Evolutionary conservation across 1,140 invertebrate species (phyloP), one percentile per base, ranked within the genome.

Genomic region (Aethina tumida): DNA sequence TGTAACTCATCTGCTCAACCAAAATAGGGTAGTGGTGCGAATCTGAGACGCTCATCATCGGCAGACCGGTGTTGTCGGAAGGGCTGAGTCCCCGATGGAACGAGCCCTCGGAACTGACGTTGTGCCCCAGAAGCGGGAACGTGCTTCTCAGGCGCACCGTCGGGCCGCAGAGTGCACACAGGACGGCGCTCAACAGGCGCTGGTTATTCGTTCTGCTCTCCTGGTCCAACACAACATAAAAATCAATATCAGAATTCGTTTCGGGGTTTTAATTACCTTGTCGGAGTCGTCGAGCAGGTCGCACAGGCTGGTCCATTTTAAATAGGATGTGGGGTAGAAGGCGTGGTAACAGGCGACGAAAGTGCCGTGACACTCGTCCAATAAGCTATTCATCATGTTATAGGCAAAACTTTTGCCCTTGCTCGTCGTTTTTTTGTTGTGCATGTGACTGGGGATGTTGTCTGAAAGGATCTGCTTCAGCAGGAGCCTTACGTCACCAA

Each of bases 271-370:
- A 12, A 64, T 64, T 69, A 85, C 82, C 63, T 81, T 81, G 48
- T 87, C 76, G 42, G 87, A 81, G 52, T 84, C 73, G 24, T 72
- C 72, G 12, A 96, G 65, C 9, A 95, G 62, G 56, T 92, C 84
- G 64, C 91, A 94, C 0, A 97, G 61, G 54, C 84, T 85, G 38
- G 81, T 80, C 92, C 93, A 96, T 59, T 96, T 96, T 12, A 96
- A 67, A 38, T 78, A 81, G 0, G 86, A 84, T 1, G 90, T 96
- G 0, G 94, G 92, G 66, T 94, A 97, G 66, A 97, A 97, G 0
- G 89, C 89, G 64, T 96, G 89, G 56, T 93, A 97, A 62, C 92
- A 95, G 2, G 80, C 69, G 2, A 90, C 82, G 59, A 95, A 92
- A 6, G 90, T 93, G 34, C 79, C 73, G 50, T 95, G 87, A 52